These are phyloP conservation scores for Cliona cf. orientalis DNA, from an alignment of 37 sponge, comb jelly and placozoan genomes.

Conservation along the genomic window DNA sequence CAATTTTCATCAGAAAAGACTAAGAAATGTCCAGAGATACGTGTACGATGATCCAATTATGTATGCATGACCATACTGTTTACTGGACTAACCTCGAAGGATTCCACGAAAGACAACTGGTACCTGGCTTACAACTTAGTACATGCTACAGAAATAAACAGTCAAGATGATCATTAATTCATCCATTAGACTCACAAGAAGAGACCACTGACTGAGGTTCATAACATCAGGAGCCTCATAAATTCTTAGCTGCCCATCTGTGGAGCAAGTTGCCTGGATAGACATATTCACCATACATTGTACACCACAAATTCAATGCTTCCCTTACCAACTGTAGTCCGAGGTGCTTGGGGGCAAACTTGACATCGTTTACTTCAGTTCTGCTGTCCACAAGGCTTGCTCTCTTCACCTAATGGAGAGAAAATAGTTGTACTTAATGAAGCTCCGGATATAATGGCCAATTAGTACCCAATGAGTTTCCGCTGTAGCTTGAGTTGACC, in stretches of 20 bases:
- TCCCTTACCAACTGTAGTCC: slow-evolving; percentile 80
- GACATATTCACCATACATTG: no score
- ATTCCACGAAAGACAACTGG: slow-evolving; percentile 92
- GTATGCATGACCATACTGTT: no score
- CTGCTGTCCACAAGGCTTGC: slow-evolving; percentile 89
- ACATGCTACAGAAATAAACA: slow-evolving; percentile 51
- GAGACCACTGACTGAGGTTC: slow-evolving; percentile 92
- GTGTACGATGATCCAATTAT: no score
- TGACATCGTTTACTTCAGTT: slow-evolving; percentile 89
- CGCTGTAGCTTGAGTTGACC: not conserved
- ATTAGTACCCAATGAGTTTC: not conserved
- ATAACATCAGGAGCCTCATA: slow-evolving; percentile 96
- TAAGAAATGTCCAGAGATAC: no score
- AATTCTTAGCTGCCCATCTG: slow-evolving; percentile 85
- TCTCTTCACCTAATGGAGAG: slow-evolving; percentile 82
- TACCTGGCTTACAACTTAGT: slow-evolving; percentile 76
- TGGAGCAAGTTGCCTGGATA: slow-evolving; percentile 86
- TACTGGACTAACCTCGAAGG: slow-evolving; percentile 72
- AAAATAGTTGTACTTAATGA: no score
- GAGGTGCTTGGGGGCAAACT: slow-evolving; percentile 88
- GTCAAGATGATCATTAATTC: not conserved
- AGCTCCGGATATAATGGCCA: no score
- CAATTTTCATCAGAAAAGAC: no score
- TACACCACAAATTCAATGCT: no score
- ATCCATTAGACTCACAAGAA: slow-evolving; percentile 41